Conservation (phyloP, 2,888 invertebrate genomes). For the Campoplex capitator region DNA sequence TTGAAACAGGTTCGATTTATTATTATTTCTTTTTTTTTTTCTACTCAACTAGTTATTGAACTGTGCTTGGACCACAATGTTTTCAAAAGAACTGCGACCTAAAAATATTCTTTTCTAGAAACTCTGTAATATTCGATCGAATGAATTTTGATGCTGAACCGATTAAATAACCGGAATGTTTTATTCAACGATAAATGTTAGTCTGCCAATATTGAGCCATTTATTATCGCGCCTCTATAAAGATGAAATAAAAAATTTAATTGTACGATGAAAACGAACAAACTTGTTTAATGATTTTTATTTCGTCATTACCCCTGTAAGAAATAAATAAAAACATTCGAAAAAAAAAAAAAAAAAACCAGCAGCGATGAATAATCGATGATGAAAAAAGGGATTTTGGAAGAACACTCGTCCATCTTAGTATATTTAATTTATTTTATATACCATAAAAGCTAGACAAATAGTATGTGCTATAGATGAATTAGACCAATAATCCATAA, state of each 20-base stretch:
- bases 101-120: not conserved
- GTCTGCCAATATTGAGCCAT: conserved; percentile 79
- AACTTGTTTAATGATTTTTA: conserved; percentile 7
- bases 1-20: conserved; percentile 1
- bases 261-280: conserved; percentile 66
- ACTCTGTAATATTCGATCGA: conserved; percentile 70
- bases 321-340: not conserved
- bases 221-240: conserved; percentile 70
- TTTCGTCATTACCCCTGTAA: conserved; percentile 21
- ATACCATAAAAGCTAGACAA: conserved; percentile 82
- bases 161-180: conserved; percentile 24
- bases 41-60: conserved; percentile 36
- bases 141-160: conserved; percentile 62
- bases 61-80: conserved; percentile 33
- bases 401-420: conserved; percentile 38
- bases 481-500: conserved; percentile 67
- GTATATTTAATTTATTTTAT: conserved; percentile 69
- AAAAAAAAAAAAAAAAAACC: not conserved
- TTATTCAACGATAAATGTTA: conserved; percentile 77
- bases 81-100: conserved; percentile 1
- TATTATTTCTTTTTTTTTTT: not conserved
- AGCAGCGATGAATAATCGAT: conserved; percentile 9
- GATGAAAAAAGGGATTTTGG: conserved; percentile 22
- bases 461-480: conserved; percentile 81
- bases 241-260: conserved; percentile 78